Base-by-base conservation (phyloP, 2,888 invertebrate species). In the Synergus gifuensis region DNA sequence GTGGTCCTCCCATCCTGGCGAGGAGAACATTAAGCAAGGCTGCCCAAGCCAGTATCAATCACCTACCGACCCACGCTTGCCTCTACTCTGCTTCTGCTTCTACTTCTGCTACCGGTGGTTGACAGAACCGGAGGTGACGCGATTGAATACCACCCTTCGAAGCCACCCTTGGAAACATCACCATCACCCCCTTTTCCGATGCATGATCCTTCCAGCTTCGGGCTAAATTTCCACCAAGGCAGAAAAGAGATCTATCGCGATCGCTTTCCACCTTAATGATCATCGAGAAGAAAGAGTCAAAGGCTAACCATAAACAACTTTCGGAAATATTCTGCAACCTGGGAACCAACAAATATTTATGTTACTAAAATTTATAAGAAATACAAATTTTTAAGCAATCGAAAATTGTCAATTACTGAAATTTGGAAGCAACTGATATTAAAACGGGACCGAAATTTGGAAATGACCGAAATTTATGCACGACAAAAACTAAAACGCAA, bases 41-140 rank as follows among this genome's bases (percentile, higher is more conserved):
- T 82, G 89, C 90, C 89, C 90, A 88, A 89, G 89, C 88, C 86
- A 89, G 88, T 90, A 91, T 91, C 91, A 91, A 90, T 90, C 90
- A 91, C 90, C 86, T 86, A 83, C 81, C 86, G 84, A 88, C 86
- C 85, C 85, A 79, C 81, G 77, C 76, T 78, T 80, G 79, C 82
- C 76, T 40, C 12, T 69, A 7, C 44, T 69, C 44, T 11, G 46
- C 49, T 73, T 46, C 69, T 16, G 18, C 28, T 73, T 28, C 12
- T 44, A 7, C 69, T 73, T 36, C 58, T 76, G 54, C 76, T 81
- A 80, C 82, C 77, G 77, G 64, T 79, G 83, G 85, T 86, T 86
- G 87, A 86, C 86, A 86, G 87, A 86, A 88, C 87, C 88, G 88
- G 88, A 88, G 89, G 89, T 88, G 88, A 89, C 86, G 87, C 88